phyloP scores from a whole-genome alignment of 23 tunicate genomes.

The Oikopleura dioica region DNA sequence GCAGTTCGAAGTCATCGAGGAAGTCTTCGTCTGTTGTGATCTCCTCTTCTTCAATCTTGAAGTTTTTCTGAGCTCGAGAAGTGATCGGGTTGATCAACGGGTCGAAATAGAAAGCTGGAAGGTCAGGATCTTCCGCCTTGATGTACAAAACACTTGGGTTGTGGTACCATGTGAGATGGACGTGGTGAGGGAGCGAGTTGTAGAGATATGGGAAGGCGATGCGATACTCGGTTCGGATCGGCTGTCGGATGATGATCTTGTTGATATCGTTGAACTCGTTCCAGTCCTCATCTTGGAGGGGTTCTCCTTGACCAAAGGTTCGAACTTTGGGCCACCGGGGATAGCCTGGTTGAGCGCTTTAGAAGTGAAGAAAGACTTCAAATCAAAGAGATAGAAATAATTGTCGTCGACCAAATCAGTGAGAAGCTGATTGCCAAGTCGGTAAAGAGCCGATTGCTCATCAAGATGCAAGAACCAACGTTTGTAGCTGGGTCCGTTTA shows the following conservation, averaged over 20 bases:
- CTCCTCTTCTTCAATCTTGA: background rate
- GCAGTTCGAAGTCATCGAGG: constrained; percentile 50
- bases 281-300: constrained; percentile 91
- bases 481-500: constrained; percentile 71
- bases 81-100: constrained; percentile 94
- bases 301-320: constrained; percentile 76
- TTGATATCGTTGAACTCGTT: constrained; percentile 96
- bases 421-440: constrained; percentile 76
- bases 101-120: constrained; percentile 94
- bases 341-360: constrained; percentile 96
- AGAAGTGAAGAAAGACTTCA: constrained; percentile 89
- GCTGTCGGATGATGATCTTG: constrained; percentile 90
- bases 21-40: constrained; percentile 22
- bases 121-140: constrained; percentile 91
- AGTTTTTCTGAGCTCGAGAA: constrained; percentile 18
- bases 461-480: constrained; percentile 72
- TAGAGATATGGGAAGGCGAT: constrained; percentile 92
- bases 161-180: constrained; percentile 94
- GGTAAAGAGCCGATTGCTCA: constrained; percentile 53
- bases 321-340: constrained; percentile 99
- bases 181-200: constrained; percentile 86
- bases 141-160: constrained; percentile 86
- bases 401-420: constrained; percentile 92
- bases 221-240: constrained; percentile 82
- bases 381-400: constrained; percentile 73